phyloP scores from a whole-genome alignment of 1,140 invertebrate species.

The Globodera rostochiensis region DNA sequence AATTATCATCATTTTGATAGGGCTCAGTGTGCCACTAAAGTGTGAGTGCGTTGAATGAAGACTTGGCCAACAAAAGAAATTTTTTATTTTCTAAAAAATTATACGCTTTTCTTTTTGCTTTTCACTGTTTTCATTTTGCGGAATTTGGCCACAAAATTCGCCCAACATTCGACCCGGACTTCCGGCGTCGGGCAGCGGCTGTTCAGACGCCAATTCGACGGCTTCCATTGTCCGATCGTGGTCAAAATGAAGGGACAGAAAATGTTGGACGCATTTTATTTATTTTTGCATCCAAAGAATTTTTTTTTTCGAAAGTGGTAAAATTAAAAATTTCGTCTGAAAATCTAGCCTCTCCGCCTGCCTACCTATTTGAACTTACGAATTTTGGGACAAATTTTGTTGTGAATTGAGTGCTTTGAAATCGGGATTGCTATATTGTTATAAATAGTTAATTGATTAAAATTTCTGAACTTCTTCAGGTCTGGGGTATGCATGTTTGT shows the following conservation, averaged over 20 bases:
- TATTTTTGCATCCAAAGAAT: too few species aligned
- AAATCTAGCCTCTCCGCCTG: too few species aligned
- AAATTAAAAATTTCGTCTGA: too few species aligned
- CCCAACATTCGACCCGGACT: slow-evolving; percentile 34
- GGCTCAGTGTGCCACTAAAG: slow-evolving; percentile 41
- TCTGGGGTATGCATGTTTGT: too few species aligned
- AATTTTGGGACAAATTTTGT: too few species aligned
- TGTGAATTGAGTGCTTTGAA: too few species aligned
- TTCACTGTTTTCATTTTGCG: slow-evolving; percentile 7
- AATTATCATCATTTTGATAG: not conserved
- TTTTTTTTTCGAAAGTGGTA: too few species aligned
- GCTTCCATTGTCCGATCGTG: slow-evolving; percentile 30
- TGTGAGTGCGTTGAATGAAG: slow-evolving; percentile 34
- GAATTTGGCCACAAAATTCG: slow-evolving; percentile 37
- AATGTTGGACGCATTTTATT: too few species aligned
- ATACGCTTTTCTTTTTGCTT: slow-evolving; percentile 1
- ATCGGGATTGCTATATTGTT: too few species aligned
- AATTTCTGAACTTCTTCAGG: too few species aligned
- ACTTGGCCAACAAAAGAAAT: slow-evolving; percentile 27
- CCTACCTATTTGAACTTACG: too few species aligned
- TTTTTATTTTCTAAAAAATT: not conserved
- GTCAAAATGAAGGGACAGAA: slow-evolving; percentile 16
- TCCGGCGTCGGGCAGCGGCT: slow-evolving; percentile 18
- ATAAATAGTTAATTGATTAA: too few species aligned
- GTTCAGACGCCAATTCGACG: slow-evolving; percentile 10